These are phyloP conservation scores for Hybognathus amarus DNA, from an alignment of 2,797 vertebrate genomes.

Conservation along the genomic window DNA sequence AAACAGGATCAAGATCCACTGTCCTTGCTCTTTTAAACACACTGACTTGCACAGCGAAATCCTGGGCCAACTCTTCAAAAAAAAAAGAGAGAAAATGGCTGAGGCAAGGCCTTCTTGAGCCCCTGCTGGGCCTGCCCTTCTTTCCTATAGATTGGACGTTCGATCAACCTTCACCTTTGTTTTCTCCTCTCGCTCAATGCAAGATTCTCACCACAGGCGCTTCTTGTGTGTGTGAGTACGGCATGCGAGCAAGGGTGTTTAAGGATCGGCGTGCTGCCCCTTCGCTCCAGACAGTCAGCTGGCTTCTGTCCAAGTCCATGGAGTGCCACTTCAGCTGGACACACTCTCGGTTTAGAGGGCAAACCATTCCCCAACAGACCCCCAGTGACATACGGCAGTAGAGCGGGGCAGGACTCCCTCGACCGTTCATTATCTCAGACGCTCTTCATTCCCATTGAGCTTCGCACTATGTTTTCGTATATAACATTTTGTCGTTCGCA, in stretches of 20 bases:
- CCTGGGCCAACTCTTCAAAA: slow-evolving; percentile 46
- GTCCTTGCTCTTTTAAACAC: slow-evolving; percentile 39
- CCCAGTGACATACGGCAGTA: slow-evolving; percentile 41
- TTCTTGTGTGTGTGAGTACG: slow-evolving; percentile 38
- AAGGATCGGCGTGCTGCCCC: slow-evolving; percentile 51
- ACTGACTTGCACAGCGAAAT: slow-evolving; percentile 51
- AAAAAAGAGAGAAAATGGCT: slow-evolving; percentile 40
- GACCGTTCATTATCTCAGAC: slow-evolving; percentile 27
- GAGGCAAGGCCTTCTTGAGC: slow-evolving; percentile 52
- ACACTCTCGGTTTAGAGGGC: slow-evolving; percentile 53
- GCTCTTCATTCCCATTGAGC: not conserved
- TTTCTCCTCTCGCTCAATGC: slow-evolving; percentile 48
- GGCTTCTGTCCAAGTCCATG: slow-evolving; percentile 57
- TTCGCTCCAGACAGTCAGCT: slow-evolving; percentile 55
- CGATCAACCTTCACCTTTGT: slow-evolving; percentile 61
- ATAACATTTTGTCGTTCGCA: not conserved
- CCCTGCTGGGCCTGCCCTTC: slow-evolving; percentile 54
- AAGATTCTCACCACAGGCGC: slow-evolving; percentile 42
- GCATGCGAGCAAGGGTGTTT: slow-evolving; percentile 51
- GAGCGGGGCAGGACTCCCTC: slow-evolving; percentile 23
- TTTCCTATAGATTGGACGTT: slow-evolving; percentile 59
- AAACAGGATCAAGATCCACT: slow-evolving; percentile 44
- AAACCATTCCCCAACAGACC: slow-evolving; percentile 48
- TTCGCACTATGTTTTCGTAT: not conserved
- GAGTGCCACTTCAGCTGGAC: slow-evolving; percentile 58